These are phyloP conservation scores for Oophaga sylvatica DNA, from an alignment of 2,797 vertebrate species.

Conservation along the genomic window DNA sequence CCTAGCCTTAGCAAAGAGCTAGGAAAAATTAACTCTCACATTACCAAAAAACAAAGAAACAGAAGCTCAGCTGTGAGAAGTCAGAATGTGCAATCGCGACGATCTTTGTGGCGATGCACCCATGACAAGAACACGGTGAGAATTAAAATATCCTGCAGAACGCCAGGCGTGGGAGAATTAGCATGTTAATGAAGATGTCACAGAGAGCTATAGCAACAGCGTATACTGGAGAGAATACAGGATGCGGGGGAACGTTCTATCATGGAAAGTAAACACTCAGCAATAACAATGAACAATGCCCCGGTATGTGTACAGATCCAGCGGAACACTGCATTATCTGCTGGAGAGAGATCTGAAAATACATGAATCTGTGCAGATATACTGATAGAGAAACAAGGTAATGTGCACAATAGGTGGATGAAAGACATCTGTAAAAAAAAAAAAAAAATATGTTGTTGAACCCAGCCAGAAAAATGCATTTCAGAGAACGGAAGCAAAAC, in stretches of 20 bases:
- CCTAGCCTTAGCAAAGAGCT: too few relatives aligned
- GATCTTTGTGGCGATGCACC: too few relatives aligned
- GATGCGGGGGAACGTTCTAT: slow-evolving; percentile 9
- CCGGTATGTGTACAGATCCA: neutral
- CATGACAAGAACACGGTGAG: slow-evolving; percentile 36
- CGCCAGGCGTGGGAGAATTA: slow-evolving; percentile 48
- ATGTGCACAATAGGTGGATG: too few relatives aligned
- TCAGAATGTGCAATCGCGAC: too few relatives aligned
- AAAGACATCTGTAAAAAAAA: neutral
- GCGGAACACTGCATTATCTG: neutral
- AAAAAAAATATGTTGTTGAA: neutral
- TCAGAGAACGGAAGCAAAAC: neutral
- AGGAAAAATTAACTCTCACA: too few relatives aligned
- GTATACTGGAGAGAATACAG: slow-evolving; percentile 38
- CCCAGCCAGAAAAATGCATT: neutral
- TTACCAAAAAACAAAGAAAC: too few relatives aligned
- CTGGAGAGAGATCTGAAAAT: neutral
- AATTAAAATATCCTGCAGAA: slow-evolving; percentile 55
- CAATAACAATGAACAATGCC: slow-evolving; percentile 13
- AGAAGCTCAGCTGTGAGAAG: too few relatives aligned
- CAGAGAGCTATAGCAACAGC: slow-evolving; percentile 54
- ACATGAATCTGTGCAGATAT: neutral
- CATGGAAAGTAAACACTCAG: slow-evolving; percentile 31
- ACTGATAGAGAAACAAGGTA: neutral
- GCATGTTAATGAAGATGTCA: slow-evolving; percentile 59